phyloP scores from a whole-genome alignment of 1,140 invertebrate species.

The Drosophila ambigua region DNA sequence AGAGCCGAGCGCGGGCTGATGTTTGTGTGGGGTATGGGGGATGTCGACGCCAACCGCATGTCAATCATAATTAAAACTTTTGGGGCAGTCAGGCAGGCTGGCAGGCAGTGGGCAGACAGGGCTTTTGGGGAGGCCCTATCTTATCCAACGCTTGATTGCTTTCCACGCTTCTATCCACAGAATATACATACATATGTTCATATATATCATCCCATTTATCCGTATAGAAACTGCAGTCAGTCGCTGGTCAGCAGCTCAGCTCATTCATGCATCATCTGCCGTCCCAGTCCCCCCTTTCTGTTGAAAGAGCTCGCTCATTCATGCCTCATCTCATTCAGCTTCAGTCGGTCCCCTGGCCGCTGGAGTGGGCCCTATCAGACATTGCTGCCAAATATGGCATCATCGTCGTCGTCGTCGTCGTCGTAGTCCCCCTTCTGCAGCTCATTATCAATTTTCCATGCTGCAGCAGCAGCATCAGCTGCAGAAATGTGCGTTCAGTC shows the following conservation, averaged over 20 bases:
- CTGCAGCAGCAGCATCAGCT: slow-evolving; percentile 25
- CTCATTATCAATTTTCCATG: slow-evolving; percentile 80
- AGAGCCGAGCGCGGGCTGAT: slow-evolving; percentile 4
- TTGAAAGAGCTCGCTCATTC: slow-evolving; percentile 37
- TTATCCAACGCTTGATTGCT: slow-evolving; percentile 74
- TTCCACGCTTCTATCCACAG: slow-evolving; percentile 51
- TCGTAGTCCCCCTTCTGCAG: slow-evolving; percentile 19
- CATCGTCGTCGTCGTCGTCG: neutral
- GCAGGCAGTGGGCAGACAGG: slow-evolving; percentile 13
- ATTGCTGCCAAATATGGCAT: slow-evolving; percentile 65
- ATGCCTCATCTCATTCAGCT: slow-evolving; percentile 18
- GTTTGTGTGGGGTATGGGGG: slow-evolving; percentile 14
- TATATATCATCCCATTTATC: slow-evolving; percentile 7
- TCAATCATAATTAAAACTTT: slow-evolving; percentile 82
- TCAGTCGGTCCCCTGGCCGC: slow-evolving; percentile 8
- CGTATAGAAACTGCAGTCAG: slow-evolving; percentile 36
- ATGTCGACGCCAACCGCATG: slow-evolving; percentile 63
- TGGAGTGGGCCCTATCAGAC: slow-evolving; percentile 41
- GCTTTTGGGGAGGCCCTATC: slow-evolving; percentile 54
- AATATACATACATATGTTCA: slow-evolving; percentile 2
- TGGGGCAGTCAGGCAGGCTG: slow-evolving; percentile 12
- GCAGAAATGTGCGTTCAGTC: slow-evolving; percentile 59
- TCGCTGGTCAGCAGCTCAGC: slow-evolving; percentile 39
- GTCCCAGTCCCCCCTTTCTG: no score
- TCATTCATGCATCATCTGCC: slow-evolving; percentile 55